Conservation (phyloP, 2,888 invertebrate species). For the Sinotaia quadrata region DNA sequence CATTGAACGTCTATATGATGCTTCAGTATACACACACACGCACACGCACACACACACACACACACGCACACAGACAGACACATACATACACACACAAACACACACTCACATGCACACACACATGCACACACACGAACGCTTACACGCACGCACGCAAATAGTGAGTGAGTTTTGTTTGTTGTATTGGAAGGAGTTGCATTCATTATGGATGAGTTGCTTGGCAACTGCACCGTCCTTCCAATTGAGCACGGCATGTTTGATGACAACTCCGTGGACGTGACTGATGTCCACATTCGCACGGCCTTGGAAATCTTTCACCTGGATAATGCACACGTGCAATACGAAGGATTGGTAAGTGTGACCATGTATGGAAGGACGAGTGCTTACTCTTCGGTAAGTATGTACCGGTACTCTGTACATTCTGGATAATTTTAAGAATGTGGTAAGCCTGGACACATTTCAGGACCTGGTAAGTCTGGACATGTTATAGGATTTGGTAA, state of each 20-base stretch:
- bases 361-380: too few species aligned
- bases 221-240: constrained; percentile 50
- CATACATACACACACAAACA: not conserved
- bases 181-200: constrained; percentile 53
- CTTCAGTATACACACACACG: not conserved
- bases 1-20: too few species aligned
- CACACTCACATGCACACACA: not conserved
- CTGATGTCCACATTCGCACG: constrained; percentile 46
- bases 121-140: not conserved
- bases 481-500: too few species aligned
- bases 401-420: too few species aligned
- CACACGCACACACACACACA: not conserved
- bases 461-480: too few species aligned
- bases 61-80: constrained; percentile 2
- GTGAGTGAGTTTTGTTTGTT: not conserved
- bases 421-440: too few species aligned
- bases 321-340: constrained; percentile 37
- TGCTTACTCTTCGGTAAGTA: too few species aligned
- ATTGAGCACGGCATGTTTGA: constrained; percentile 47
- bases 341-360: constrained; percentile 51
- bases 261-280: constrained; percentile 29
- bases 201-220: constrained; percentile 49
- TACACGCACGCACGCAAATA: not conserved
- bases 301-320: constrained; percentile 54
- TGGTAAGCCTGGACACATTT: too few species aligned